Base-by-base conservation (phyloP, 2,888 invertebrate genomes). In the Plebejus argus region DNA sequence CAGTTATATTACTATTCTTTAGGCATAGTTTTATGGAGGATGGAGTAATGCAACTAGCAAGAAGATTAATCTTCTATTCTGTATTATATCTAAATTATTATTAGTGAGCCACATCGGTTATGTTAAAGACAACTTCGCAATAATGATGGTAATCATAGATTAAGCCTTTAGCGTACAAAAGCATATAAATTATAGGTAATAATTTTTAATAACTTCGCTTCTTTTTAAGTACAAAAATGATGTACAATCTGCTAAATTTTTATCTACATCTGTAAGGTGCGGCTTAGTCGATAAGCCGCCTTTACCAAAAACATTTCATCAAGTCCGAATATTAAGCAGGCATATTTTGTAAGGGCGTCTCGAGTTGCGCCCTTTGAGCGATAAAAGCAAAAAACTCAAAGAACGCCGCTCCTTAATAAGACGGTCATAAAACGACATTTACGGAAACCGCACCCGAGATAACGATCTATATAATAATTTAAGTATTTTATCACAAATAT, bases 341-440 rank as follows among this genome's bases (percentile, higher is more conserved):
- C 12, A 61, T n/a, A n/a, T 56, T 61, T 61, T n/a, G n/a, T 61
- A 61, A 66, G 66, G 66, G 66, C 72, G 39, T 72, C 72, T 72
- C 45, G 7, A 39, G 72, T 72, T 72, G 45, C 72, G 20, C 39
- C 72, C 72, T 45, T 45, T 39, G 72, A 39, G 18, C 45, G 49
- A 28, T 49, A 74, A 74, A 72, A 39, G 23, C 70, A 35, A 70
- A 70, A 71, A 71, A 23, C 28, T 28, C 7, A 74, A 74, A 66
- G 66, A 49, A 74, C 39, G n/a, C 74, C 49, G 74, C 74, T 74
- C 53, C 72, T 49, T 72, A 49, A 74, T 66, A 74, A 49, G 45
- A 15, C 39, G 23, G 74, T 45, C 45, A 72, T 72, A 72, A 72
- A 72, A 74, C 72, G 15, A 49, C 39, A 71, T 70, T 70, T 70